These are phyloP conservation scores for Corynorhinus townsendii DNA, from an alignment of 2,113 vertebrate genomes.

Conservation along the genomic window DNA sequence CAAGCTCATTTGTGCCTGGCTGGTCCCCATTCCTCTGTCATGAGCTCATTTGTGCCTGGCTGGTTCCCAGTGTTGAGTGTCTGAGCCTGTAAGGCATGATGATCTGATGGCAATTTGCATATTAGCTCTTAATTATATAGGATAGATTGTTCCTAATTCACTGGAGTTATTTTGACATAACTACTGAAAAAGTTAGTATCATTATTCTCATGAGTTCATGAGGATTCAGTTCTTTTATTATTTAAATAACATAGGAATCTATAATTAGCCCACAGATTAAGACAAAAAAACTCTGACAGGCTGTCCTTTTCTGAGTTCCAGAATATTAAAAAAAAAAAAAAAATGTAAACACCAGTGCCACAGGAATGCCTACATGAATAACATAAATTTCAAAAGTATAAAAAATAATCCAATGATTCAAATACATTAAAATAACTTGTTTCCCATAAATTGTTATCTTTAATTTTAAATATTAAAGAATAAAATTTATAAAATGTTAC, in stretches of 20 bases:
- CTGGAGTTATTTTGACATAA: conserved; percentile 2
- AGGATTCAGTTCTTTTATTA: conserved; percentile 59
- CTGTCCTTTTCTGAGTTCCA: conserved; percentile 66
- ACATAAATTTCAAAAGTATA: conserved; percentile 26
- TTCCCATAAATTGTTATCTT: conserved; percentile 38
- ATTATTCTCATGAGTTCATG: conserved; percentile 59
- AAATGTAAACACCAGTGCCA: conserved; percentile 65
- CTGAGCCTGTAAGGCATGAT: too few relatives aligned
- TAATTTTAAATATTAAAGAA: conserved; percentile 40
- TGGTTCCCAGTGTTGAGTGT: too few relatives aligned
- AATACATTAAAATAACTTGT: conserved; percentile 55
- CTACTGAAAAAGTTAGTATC: background rate
- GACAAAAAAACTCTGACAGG: conserved; percentile 45
- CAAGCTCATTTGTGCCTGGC: too few relatives aligned
- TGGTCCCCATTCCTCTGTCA: too few relatives aligned
- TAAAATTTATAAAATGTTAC: background rate
- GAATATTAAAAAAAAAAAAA: conserved; percentile 55
- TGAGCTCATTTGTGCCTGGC: too few relatives aligned
- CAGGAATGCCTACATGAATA: conserved; percentile 52
- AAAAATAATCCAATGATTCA: conserved; percentile 60
- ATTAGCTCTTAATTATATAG: too few relatives aligned
- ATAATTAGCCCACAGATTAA: conserved; percentile 57
- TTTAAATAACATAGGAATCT: conserved; percentile 70
- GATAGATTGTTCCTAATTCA: conserved; percentile 48
- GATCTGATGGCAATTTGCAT: too few relatives aligned